These are phyloP conservation scores for Esox masquinongy DNA, from an alignment of 2,797 vertebrate genomes.

Conservation along the genomic window DNA sequence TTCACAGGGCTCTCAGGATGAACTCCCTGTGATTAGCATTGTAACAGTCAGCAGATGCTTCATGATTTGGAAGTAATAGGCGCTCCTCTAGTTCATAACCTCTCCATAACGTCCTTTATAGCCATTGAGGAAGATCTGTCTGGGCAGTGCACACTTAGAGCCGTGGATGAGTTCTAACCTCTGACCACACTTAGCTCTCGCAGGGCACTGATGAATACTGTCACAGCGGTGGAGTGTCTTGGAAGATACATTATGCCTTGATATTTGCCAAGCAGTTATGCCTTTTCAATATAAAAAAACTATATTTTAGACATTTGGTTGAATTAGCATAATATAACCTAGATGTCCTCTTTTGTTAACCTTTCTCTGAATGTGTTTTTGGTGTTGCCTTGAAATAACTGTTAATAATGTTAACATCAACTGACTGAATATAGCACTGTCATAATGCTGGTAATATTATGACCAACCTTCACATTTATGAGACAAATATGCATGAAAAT, in stretches of 20 bases:
- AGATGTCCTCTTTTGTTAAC: neutral
- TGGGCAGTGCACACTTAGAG: slow-evolving; percentile 31
- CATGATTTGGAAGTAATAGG: slow-evolving; percentile 52
- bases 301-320: neutral
- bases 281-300: neutral
- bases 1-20: slow-evolving; percentile 53
- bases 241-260: slow-evolving; percentile 5
- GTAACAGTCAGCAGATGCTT: slow-evolving; percentile 59
- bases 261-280: neutral
- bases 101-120: slow-evolving; percentile 35
- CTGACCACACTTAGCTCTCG: slow-evolving; percentile 27
- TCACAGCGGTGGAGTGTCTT: neutral
- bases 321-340: neutral
- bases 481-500: slow-evolving; percentile 1
- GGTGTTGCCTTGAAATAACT: neutral
- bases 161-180: slow-evolving; percentile 25
- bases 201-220: slow-evolving; percentile 36
- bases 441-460: neutral
- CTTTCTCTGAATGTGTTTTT: neutral
- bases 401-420: neutral
- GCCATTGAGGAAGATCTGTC: slow-evolving; percentile 40
- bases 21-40: slow-evolving; percentile 63
- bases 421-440: neutral
- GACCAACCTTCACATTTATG: neutral
- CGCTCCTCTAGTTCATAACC: slow-evolving; percentile 48